Base-by-base conservation (phyloP, 2,797 vertebrate genomes). In the Typhlichthys eigenmanni region DNA sequence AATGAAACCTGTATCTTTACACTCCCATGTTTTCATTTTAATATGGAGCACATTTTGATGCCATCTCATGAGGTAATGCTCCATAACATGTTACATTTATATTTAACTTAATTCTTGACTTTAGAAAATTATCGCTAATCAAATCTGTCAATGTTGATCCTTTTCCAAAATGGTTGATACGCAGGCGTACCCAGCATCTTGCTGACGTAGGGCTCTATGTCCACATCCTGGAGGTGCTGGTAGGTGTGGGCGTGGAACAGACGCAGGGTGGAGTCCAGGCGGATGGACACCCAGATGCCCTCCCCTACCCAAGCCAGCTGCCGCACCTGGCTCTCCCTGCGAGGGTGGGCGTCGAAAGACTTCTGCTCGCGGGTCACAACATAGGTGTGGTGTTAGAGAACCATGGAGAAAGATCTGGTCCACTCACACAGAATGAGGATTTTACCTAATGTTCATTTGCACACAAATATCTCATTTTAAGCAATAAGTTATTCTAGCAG, bases 191-290 rank as follows among this genome's bases (percentile, higher is more conserved):
- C 97, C 48, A 99, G 87, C 97, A 99, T 98, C 87, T 99, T 99
- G 94, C 97, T 98, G 94, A 99, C 97, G 0, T 99, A 99, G 54
- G 97, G 97, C 77, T 99, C 97, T 0, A 99, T 99, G 90, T 99
- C 97, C 16, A 99, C 97, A 0, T 99, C 97, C 78, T 99, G 97
- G 56, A 99, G 93, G 75, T 99, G 97, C 76, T 99, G 97, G 72
- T 96, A 95, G 69, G 95, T 98, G 90, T 97, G 96, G 2, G 97
- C 97, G 0, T 99, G 97, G 78, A 98, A 99, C 50, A 99, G 89
- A 65, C 97, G 92, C 47, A 98, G 89, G 0, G 97, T 99, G 16
- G 97, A 99, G 78, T 99, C 97, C 76, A 99, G 87, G 2, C 97
- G 94, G 82, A 99, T 99, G 8, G 97, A 99, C 66, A 99, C 96